Evolutionary conservation across 2,797 vertebrate species (phyloP).

Genomic region (Hapalemur alaotrensis): DNA sequence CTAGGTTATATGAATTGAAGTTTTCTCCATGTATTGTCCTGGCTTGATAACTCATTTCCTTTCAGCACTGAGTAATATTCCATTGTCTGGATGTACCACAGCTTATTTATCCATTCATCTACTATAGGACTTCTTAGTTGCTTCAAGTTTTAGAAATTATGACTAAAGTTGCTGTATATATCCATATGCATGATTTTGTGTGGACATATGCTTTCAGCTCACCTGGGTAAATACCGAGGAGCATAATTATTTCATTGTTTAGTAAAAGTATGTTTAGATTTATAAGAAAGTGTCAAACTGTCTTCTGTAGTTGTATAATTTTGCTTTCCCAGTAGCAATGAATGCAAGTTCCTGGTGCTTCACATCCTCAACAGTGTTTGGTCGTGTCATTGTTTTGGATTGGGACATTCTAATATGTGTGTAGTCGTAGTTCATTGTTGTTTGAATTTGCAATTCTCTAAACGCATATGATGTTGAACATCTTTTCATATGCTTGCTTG

Average conservation of each 20-base stretch:
- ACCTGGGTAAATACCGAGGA: not conserved
- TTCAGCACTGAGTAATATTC: not conserved
- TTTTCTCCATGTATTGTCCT: not conserved
- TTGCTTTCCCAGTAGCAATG: not conserved
- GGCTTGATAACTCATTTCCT: not conserved
- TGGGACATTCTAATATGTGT: not conserved
- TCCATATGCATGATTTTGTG: not conserved
- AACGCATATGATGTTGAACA: not conserved
- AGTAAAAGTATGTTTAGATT: not conserved
- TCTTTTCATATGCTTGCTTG: not conserved
- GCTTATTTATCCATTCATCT: not conserved
- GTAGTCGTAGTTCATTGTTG: not conserved
- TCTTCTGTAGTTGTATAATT: not conserved
- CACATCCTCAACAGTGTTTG: not conserved
- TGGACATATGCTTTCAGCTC: not conserved
- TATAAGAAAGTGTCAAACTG: not conserved
- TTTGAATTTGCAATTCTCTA: not conserved
- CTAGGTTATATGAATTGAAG: not conserved
- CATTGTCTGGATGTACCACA: not conserved
- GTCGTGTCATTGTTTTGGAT: not conserved
- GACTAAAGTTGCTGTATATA: not conserved
- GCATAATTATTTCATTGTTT: not conserved
- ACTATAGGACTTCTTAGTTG: not conserved
- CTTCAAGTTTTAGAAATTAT: not conserved
- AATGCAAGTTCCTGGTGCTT: not conserved